Percentiles rank a stretch among this genome's conserved stretches.
These are phyloP conservation scores for Pogoniulus pusillus DNA, from an alignment of 2,797 vertebrate genomes.

Conservation along the genomic window DNA sequence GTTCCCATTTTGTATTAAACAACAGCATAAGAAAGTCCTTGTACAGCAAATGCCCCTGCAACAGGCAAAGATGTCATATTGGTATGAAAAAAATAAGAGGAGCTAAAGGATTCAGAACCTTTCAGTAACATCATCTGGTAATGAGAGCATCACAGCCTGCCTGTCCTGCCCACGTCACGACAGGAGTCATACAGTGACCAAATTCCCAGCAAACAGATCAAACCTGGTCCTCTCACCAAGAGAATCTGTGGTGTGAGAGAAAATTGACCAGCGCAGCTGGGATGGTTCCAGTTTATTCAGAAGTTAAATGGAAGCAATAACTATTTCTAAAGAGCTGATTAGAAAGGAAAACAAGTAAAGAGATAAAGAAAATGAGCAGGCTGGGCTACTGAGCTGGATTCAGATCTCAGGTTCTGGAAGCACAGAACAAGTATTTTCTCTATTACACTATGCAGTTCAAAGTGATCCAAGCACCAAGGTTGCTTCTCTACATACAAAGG, in stretches of 20 bases:
- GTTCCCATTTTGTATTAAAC: not conserved
- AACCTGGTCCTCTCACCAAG: not conserved
- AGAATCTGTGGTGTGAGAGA: not conserved
- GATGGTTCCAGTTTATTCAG: not conserved
- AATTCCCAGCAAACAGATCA: not conserved
- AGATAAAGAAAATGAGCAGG: not conserved
- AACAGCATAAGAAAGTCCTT: not conserved
- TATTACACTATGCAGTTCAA: accelerated
- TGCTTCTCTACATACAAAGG: not conserved
- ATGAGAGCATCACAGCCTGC: not conserved
- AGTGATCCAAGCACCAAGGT: not conserved
- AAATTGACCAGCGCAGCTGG: not conserved
- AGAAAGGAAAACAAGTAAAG: not conserved
- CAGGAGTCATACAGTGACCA: not conserved
- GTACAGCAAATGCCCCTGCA: not conserved
- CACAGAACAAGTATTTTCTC: not conserved
- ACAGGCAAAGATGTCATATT: not conserved
- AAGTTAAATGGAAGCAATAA: not conserved
- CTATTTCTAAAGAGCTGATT: not conserved
- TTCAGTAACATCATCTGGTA: not conserved
- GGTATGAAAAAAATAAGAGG: not conserved
- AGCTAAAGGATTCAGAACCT: not conserved
- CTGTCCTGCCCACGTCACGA: not conserved
- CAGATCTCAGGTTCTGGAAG: not conserved
- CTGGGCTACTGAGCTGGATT: not conserved